Conservation (phyloP, 2,797 vertebrate genomes). For the Artibeus lituratus region DNA sequence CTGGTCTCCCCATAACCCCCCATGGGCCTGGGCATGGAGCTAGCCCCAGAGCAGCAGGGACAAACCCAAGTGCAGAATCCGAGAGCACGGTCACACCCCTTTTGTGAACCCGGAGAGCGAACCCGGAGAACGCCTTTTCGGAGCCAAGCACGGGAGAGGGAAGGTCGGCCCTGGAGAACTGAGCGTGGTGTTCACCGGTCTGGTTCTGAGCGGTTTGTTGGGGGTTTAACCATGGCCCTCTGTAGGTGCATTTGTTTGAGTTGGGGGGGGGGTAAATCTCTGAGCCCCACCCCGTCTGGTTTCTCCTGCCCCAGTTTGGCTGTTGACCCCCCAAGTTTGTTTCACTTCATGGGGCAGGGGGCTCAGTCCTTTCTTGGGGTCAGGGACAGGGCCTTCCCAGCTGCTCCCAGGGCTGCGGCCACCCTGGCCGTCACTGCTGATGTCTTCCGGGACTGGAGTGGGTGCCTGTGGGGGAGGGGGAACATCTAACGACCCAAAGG, state of each 20-base stretch:
- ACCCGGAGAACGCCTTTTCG: too few relatives aligned
- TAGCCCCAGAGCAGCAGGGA: background rate
- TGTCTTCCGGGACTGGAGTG: conserved; percentile 1
- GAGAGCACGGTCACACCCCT: background rate
- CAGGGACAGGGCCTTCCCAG: background rate
- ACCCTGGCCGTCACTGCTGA: background rate
- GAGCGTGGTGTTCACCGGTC: background rate
- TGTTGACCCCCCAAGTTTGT: background rate
- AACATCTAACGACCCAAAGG: background rate
- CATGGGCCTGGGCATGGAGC: background rate
- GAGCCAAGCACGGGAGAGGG: too few relatives aligned
- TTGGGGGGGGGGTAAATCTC: background rate
- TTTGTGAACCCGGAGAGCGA: too few relatives aligned
- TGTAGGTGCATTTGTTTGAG: background rate
- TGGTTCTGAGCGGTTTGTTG: background rate
- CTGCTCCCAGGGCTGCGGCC: background rate
- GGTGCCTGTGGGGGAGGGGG: background rate
- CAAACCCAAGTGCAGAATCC: background rate
- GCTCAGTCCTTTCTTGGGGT: conserved; percentile 50
- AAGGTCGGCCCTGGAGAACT: background rate
- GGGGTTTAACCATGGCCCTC: background rate
- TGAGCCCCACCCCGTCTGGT: background rate
- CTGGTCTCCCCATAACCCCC: too few relatives aligned
- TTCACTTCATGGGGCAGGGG: conserved; percentile 10
- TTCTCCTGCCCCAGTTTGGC: background rate